A percentile compares a stretch with the other conserved stretches of the same genome.
Conservation (phyloP, 2,888 invertebrate species). For the Leuctra nigra region DNA sequence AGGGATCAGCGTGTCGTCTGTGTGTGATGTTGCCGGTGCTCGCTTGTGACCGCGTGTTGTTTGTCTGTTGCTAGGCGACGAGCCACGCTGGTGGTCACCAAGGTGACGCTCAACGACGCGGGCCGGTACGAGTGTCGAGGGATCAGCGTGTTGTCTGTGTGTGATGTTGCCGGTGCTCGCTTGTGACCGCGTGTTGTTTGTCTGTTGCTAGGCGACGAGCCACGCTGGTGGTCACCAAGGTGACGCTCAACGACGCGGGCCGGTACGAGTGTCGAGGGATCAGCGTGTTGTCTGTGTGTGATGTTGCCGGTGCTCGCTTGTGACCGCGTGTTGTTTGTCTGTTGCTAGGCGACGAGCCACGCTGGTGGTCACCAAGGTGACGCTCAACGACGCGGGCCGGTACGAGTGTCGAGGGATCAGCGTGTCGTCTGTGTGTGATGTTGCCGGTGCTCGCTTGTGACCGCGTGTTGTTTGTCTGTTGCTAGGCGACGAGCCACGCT, state of each 20-base stretch:
- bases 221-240: constrained; percentile 71
- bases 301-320: too few relatives aligned
- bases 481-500: constrained; percentile 77
- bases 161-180: too few relatives aligned
- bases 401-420: constrained; percentile 79
- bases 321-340: too few relatives aligned
- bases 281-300: too few relatives aligned
- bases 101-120: constrained; percentile 64
- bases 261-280: constrained; percentile 76
- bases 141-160: too few relatives aligned
- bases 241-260: constrained; percentile 67
- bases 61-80: constrained; percentile 56
- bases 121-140: constrained; percentile 80
- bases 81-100: constrained; percentile 74
- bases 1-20: constrained; percentile 67
- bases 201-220: constrained; percentile 65
- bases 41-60: too few relatives aligned
- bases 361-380: constrained; percentile 68
- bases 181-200: too few relatives aligned
- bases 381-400: constrained; percentile 65
- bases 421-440: too few relatives aligned
- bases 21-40: too few relatives aligned
- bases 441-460: too few relatives aligned
- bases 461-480: constrained; percentile 33
- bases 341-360: constrained; percentile 71